Percentiles rank a stretch among this genome's conserved stretches.
Conservation (phyloP, 23 tunicate genomes). For the Styela plicata region DNA sequence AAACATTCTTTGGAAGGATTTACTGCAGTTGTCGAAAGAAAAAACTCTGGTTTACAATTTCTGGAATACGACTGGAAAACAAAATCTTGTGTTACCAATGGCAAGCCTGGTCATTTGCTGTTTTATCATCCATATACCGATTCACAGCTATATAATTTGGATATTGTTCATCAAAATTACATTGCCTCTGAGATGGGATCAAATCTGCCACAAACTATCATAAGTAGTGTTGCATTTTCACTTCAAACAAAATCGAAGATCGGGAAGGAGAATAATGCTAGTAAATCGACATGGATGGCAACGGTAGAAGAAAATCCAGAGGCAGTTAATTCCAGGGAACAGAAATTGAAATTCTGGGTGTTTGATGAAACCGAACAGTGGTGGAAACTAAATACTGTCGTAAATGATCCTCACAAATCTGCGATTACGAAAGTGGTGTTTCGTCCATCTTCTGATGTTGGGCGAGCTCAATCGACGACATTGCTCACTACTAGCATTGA, state of each 20-base stretch:
- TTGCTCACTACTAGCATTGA: constrained; percentile 39
- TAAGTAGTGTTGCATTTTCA: constrained; percentile 7
- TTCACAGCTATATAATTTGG: constrained; percentile 72
- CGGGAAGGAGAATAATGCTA: not conserved
- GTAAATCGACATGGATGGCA: constrained; percentile 44
- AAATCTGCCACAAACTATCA: not conserved
- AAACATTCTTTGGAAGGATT: constrained; percentile 68
- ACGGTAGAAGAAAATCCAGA: constrained; percentile 49
- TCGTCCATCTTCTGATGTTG: constrained; percentile 28
- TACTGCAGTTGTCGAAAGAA: not conserved
- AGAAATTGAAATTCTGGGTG: constrained; percentile 76
- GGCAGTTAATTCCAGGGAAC: constrained; percentile 18
- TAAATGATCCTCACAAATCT: constrained; percentile 52
- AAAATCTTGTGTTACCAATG: constrained; percentile 70
- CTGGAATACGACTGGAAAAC: constrained; percentile 50
- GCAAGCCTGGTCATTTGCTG: constrained; percentile 88
- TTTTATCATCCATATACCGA: constrained; percentile 61
- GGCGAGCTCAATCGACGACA: constrained; percentile 33
- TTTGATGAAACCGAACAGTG: constrained; percentile 49
- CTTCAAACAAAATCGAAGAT: not conserved
- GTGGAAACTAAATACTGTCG: constrained; percentile 72
- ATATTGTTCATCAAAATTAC: constrained; percentile 55
- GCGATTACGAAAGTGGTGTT: constrained; percentile 2
- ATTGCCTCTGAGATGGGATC: constrained; percentile 37
- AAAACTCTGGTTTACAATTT: not conserved